A percentile compares a stretch with the other conserved stretches of the same genome.
These are phyloP conservation scores for Sterrhoptilus dennistouni DNA, from an alignment of 2,113 vertebrate species.

Conservation along the genomic window DNA sequence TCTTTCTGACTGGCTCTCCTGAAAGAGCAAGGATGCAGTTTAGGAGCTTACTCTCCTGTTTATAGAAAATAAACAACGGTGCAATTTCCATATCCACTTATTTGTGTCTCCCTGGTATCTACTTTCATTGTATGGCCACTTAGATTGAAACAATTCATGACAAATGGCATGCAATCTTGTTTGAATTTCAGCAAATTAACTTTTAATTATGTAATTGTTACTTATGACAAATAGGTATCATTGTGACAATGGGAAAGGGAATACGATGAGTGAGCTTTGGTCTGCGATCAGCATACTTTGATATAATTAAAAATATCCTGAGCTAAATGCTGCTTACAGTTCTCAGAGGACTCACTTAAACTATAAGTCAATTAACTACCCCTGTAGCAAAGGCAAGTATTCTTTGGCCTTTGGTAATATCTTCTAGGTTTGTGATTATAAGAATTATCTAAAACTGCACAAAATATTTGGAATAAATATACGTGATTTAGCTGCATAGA, in stretches of 20 bases:
- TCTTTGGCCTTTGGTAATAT: not conserved
- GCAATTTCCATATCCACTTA: not conserved
- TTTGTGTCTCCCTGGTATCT: not conserved
- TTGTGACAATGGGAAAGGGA: not conserved
- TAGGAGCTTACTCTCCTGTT: not conserved
- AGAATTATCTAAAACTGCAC: not conserved
- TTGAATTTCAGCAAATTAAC: not conserved
- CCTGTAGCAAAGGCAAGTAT: not conserved
- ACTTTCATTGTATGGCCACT: not conserved
- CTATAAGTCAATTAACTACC: not conserved
- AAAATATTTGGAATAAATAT: not conserved
- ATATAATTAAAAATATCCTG: slow-evolving; percentile 20
- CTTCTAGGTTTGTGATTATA: not conserved
- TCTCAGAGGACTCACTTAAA: slow-evolving; percentile 3
- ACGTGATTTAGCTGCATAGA: not conserved
- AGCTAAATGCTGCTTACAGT: not conserved
- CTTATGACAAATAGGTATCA: not conserved
- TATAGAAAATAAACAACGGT: not conserved
- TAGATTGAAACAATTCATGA: not conserved
- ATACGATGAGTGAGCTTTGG: not conserved
- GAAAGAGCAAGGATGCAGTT: not conserved
- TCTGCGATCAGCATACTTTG: not conserved
- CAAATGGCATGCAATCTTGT: not conserved
- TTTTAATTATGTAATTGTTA: not conserved
- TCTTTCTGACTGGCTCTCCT: not conserved